Evolutionary conservation across 2,113 vertebrate species (phyloP).

Genomic region (Oncorhynchus keta): DNA sequence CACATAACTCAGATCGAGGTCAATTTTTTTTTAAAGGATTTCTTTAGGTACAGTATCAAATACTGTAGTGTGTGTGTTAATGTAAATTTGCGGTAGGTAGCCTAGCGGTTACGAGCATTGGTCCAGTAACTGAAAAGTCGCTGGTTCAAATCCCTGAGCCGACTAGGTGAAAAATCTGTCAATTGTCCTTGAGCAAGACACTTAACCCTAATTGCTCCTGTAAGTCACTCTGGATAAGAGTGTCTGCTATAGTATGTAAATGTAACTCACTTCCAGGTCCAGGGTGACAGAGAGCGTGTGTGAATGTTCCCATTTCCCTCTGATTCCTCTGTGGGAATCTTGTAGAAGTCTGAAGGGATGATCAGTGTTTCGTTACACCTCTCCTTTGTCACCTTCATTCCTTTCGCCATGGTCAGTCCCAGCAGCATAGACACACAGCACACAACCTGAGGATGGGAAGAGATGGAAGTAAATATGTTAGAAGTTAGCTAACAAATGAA

Average conservation of each 20-base stretch:
- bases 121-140: no score
- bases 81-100: no score
- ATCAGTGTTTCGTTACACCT: conserved; percentile 27
- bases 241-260: no score
- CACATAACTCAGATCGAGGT: no score
- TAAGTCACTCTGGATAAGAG: no score
- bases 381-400: neutral
- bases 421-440: conserved; percentile 43
- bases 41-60: neutral
- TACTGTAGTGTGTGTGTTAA: neutral
- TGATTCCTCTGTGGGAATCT: neutral
- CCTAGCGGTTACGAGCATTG: no score
- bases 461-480: no score
- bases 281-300: conserved; percentile 65
- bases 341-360: conserved; percentile 2
- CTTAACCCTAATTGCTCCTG: no score
- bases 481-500: no score
- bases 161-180: no score
- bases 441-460: conserved; percentile 41
- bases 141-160: no score
- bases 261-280: conserved; percentile 70
- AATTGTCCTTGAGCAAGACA: no score
- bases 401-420: conserved; percentile 16
- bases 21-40: neutral
- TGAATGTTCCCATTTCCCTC: conserved; percentile 54